Evolutionary conservation across 2,113 vertebrate genomes (phyloP).

Genomic region (Pseudorectes ferrugineus): DNA sequence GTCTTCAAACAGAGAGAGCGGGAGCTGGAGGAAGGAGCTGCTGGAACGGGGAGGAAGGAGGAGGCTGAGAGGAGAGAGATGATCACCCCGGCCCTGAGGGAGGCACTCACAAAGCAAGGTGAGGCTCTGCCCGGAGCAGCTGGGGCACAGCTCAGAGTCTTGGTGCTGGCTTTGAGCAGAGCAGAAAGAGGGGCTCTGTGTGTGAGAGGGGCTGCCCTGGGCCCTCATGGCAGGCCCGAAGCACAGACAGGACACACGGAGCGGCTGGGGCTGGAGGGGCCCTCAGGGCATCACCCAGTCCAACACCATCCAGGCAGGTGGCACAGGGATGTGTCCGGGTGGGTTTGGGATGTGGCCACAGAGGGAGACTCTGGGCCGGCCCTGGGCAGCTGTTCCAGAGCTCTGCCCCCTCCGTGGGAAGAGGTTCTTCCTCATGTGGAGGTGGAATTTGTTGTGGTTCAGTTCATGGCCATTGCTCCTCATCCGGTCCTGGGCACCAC

Average conservation of each 20-base stretch:
- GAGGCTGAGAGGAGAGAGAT: conserved; percentile 80
- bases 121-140: background rate
- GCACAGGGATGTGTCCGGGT: background rate
- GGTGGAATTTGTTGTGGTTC: background rate
- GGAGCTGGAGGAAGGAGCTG: conserved; percentile 16
- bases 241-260: background rate
- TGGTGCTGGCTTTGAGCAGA: background rate
- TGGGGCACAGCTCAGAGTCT: background rate
- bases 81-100: conserved; percentile 88
- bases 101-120: conserved; percentile 92
- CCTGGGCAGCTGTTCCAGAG: background rate
- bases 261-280: background rate
- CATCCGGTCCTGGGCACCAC: background rate
- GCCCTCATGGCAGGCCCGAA: accelerated
- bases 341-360: background rate
- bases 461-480: background rate
- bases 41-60: conserved; percentile 55
- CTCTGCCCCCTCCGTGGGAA: background rate
- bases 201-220: background rate
- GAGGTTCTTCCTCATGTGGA: background rate
- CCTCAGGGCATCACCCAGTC: background rate
- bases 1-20: conserved; percentile 70
- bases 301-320: background rate
- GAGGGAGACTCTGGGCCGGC: background rate
- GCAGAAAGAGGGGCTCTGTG: background rate